Percentiles rank a stretch among this genome's conserved stretches.
These are phyloP conservation scores for Myocastor coypus DNA, from an alignment of 2,113 vertebrate genomes.

Conservation along the genomic window DNA sequence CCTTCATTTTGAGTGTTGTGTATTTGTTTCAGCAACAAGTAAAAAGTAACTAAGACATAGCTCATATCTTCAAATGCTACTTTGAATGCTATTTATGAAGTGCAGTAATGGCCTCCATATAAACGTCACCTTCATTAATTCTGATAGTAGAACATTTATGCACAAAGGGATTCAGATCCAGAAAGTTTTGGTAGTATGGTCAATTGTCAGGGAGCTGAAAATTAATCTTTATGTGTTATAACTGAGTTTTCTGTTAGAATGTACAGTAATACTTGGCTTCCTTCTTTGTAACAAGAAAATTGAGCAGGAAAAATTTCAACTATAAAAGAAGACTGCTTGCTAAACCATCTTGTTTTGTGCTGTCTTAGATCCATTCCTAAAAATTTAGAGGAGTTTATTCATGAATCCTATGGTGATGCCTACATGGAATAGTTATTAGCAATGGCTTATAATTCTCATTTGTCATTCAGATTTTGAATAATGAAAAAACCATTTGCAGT, in stretches of 20 bases:
- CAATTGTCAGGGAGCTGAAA: neutral
- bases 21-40: no score
- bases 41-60: no score
- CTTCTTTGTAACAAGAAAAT: neutral
- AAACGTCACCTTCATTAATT: neutral
- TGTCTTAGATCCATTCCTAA: neutral
- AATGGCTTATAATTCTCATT: conserved; percentile 41
- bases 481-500: conserved; percentile 40
- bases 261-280: neutral
- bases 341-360: neutral
- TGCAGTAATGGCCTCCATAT: neutral
- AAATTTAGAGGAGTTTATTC: neutral
- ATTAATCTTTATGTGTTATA: neutral
- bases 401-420: neutral
- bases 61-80: neutral
- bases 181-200: neutral
- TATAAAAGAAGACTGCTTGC: neutral
- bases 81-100: neutral
- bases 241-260: neutral
- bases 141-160: neutral
- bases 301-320: neutral
- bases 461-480: conserved; percentile 48
- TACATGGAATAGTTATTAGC: conserved; percentile 37
- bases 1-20: no score
- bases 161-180: neutral